Base-by-base conservation (phyloP, 2,888 invertebrate species). In the Drosophila rellima region DNA sequence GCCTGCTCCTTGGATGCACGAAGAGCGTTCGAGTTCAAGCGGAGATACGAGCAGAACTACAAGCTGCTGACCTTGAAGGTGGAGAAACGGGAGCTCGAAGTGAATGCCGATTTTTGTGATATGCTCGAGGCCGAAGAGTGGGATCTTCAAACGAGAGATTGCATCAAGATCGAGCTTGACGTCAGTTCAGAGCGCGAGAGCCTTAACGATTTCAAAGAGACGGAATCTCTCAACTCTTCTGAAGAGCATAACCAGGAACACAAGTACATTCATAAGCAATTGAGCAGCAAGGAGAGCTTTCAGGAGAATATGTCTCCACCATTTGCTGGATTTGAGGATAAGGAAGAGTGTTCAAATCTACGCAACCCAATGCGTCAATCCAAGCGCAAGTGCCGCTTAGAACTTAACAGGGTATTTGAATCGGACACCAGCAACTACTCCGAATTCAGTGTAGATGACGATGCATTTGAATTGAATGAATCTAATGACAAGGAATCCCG, bases 11-110 rank as follows among this genome's bases (percentile, higher is more conserved):
- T 31, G 26, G 71, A 70, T 7, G 66, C 55, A 2, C 44, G 33
- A 3, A 33, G 23, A 8, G 60, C 55, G 1, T 66, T 29, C 13
- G 52, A 20, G 23, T 70, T 57, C 7, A 70, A 69, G 20, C 52
- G 63, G 10, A 57, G 37, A 18, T 70, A 44, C 33, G 69, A 70
- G 26, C 57, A 50, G 18, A 70, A 69, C 57, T 50, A 50, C 23
- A 69, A 48, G 7, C 1, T 66, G 29, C 48, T 72, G 2, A 50
- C 52, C 5, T 17, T 60, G 2, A 60, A 65, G 31, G 3, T 55
- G 17, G 59, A 71, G 18, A 15, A 47, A 0, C 2, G 8, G 2
- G 20, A 40, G 3, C 10, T 42, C 3, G 42, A 39, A 4, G 20
- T 42, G 1, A 42, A 71, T 37, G 40, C 35, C 17, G 40, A 18